Percentiles rank a stretch among this genome's conserved stretches.
These are phyloP conservation scores for Venturia canescens DNA, from an alignment of 1,140 invertebrate species.

Conservation along the genomic window DNA sequence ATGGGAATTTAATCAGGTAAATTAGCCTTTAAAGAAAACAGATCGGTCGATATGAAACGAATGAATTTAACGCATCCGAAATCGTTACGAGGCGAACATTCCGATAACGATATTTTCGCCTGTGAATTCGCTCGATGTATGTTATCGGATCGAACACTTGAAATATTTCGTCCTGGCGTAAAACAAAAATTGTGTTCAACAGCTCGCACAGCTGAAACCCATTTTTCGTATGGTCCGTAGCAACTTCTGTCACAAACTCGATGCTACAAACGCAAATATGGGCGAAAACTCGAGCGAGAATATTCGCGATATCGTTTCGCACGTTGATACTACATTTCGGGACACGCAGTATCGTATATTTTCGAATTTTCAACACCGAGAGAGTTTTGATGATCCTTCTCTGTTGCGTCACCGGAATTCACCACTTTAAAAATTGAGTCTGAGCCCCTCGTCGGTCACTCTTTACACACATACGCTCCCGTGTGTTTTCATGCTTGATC, in stretches of 20 bases:
- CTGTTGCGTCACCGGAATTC: background rate
- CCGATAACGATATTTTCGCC: background rate
- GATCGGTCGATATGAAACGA: background rate
- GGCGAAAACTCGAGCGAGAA: background rate
- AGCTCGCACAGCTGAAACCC: conserved; percentile 5
- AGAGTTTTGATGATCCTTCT: conserved; percentile 17
- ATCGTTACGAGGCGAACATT: background rate
- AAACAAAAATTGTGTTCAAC: conserved; percentile 16
- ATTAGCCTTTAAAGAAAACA: background rate
- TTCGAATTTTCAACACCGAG: conserved; percentile 1
- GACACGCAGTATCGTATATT: background rate
- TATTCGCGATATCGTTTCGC: background rate
- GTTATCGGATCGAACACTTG: background rate
- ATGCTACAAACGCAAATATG: background rate
- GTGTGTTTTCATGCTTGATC: too few relatives aligned
- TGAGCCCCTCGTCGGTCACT: background rate
- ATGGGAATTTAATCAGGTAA: conserved; percentile 30
- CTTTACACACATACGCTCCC: background rate
- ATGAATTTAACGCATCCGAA: background rate
- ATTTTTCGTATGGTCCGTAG: background rate
- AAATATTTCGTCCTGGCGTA: background rate
- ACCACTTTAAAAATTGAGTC: conserved; percentile 22
- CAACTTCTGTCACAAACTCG: background rate
- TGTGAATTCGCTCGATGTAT: background rate
- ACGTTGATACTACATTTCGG: background rate